Conservation (phyloP, 2,888 invertebrate species). For the Drosophila putrida region DNA sequence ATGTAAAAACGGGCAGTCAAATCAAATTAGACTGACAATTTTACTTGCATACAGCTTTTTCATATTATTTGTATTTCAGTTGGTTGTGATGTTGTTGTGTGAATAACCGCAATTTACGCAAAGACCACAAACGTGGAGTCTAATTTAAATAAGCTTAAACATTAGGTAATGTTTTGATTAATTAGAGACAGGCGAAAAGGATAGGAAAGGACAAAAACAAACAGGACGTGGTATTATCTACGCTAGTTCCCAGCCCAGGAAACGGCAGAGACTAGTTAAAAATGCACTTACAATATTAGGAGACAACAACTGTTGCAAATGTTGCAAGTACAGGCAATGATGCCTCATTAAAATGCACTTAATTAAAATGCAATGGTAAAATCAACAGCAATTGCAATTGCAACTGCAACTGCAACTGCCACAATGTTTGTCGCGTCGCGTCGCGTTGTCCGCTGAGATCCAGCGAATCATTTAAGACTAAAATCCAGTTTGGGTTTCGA, state of each 20-base stretch:
- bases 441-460: constrained; percentile 52
- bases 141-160: constrained; percentile 68
- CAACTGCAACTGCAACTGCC: constrained; percentile 24
- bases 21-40: constrained; percentile 60
- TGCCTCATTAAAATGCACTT: constrained; percentile 80
- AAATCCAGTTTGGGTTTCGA: constrained; percentile 81
- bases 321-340: constrained; percentile 48
- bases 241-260: constrained; percentile 48
- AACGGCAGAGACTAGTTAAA: constrained; percentile 53
- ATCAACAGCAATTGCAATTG: constrained; percentile 65
- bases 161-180: constrained; percentile 48
- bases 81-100: constrained; percentile 9
- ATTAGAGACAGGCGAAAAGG: constrained; percentile 24
- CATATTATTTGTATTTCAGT: constrained; percentile 10
- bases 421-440: neutral
- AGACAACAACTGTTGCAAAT: constrained; percentile 7
- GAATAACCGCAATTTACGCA: constrained; percentile 39
- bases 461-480: constrained; percentile 66
- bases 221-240: neutral
- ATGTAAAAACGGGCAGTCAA: constrained; percentile 23
- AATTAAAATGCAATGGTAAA: constrained; percentile 80
- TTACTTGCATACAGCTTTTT: constrained; percentile 24
- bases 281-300: constrained; percentile 60
- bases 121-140: constrained; percentile 58
- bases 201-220: too few species aligned